phyloP scores from a whole-genome alignment of 2,888 invertebrate genomes.

The Phyllotreta cruciferae region DNA sequence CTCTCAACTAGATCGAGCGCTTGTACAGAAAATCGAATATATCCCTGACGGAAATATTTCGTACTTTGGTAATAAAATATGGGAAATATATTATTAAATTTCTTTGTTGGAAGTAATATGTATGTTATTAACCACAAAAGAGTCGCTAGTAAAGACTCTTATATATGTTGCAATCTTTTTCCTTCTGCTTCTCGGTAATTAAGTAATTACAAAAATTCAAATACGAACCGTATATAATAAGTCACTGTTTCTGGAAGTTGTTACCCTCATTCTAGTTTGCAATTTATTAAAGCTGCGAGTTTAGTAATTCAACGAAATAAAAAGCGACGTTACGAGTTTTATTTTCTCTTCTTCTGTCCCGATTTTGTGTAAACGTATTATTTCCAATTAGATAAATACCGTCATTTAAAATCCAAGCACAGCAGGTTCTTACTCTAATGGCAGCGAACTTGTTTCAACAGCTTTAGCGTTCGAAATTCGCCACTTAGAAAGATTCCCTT shows the following conservation, averaged over 20 bases:
- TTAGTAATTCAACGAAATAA: too few relatives aligned
- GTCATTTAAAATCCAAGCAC: slow-evolving; percentile 24
- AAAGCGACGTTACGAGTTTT: too few relatives aligned
- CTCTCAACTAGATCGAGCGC: not conserved
- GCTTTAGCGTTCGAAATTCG: slow-evolving; percentile 15
- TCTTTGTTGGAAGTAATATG: too few relatives aligned
- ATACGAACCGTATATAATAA: too few relatives aligned
- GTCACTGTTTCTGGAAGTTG: too few relatives aligned
- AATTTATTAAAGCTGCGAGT: too few relatives aligned
- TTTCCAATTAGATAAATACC: slow-evolving; percentile 23
- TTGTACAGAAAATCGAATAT: slow-evolving; percentile 29
- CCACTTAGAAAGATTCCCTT: slow-evolving; percentile 23
- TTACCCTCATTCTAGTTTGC: too few relatives aligned
- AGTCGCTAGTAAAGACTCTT: too few relatives aligned
- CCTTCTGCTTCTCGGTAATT: slow-evolving; percentile 12
- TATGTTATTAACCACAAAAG: too few relatives aligned
- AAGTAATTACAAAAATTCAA: too few relatives aligned
- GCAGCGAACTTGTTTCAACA: slow-evolving; percentile 19
- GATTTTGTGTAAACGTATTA: slow-evolving; percentile 22
- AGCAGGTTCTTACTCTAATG: slow-evolving; percentile 2
- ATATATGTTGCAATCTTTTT: slow-evolving; percentile 17
- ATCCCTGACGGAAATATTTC: slow-evolving; percentile 27
- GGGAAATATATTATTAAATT: slow-evolving; percentile 12
- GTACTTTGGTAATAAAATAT: slow-evolving; percentile 29
- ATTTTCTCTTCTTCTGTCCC: not conserved